These are phyloP conservation scores for Proterorhinus semilunaris DNA, from an alignment of 2,113 vertebrate species.

Conservation along the genomic window DNA sequence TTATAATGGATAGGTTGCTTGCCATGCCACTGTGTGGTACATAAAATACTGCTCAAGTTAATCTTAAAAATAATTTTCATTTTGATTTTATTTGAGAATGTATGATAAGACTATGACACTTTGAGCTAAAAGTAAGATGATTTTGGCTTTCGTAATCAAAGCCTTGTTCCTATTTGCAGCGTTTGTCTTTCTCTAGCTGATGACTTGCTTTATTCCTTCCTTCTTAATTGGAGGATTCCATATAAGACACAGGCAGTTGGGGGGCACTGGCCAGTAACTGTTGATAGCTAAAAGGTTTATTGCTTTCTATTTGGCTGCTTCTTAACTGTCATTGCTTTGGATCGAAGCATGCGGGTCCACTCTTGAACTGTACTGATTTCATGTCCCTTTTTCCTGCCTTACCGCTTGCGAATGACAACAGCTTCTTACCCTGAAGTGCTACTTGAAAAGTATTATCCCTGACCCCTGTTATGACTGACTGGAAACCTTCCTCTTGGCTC, in stretches of 20 bases:
- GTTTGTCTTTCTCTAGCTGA: conserved; percentile 10
- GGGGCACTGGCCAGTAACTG: conserved; percentile 27
- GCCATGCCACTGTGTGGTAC: conserved; percentile 44
- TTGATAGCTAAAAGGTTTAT: conserved; percentile 30
- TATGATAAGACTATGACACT: conserved; percentile 12
- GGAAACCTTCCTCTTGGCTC: conserved; percentile 69
- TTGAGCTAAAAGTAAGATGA: conserved; percentile 7
- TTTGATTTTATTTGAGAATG: conserved; percentile 20
- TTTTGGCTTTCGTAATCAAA: conserved; percentile 28
- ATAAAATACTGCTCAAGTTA: conserved; percentile 39
- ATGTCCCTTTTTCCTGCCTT: conserved; percentile 58
- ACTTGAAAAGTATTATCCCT: conserved; percentile 69
- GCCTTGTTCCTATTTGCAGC: conserved; percentile 13
- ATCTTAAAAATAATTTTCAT: conserved; percentile 27
- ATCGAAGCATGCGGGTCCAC: conserved; percentile 67
- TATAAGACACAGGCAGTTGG: conserved; percentile 29
- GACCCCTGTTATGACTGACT: conserved; percentile 67
- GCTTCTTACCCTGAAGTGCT: conserved; percentile 54
- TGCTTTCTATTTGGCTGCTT: conserved; percentile 52
- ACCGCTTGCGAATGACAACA: conserved; percentile 61
- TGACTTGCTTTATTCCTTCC: conserved; percentile 37
- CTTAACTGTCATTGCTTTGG: conserved; percentile 57
- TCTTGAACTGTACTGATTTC: conserved; percentile 38
- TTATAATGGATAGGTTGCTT: conserved; percentile 35
- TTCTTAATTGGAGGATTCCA: conserved; percentile 23